A percentile compares a stretch with the other conserved stretches of the same genome.
Conservation (phyloP, 2,888 invertebrate species). For the Dynastes maya region DNA sequence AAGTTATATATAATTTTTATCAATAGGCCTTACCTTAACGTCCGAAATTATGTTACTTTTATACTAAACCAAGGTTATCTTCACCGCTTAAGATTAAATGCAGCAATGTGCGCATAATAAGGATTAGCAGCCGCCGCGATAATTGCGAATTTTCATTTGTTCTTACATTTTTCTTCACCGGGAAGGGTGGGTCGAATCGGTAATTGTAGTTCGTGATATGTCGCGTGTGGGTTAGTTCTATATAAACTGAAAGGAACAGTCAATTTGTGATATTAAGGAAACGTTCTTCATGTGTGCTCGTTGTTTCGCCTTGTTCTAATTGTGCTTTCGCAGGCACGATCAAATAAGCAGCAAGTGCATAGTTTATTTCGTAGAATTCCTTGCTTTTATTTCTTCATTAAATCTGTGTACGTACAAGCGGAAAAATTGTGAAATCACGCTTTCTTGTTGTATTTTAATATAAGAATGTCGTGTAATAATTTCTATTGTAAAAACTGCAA, state of each 20-base stretch:
- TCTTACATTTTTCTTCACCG: conserved; percentile 8
- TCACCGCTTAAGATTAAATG: not conserved
- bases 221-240: conserved; percentile 35
- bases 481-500: too few relatives aligned
- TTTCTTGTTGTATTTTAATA: too few relatives aligned
- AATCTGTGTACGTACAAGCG: too few relatives aligned
- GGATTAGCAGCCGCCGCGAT: not conserved
- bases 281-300: not conserved
- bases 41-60: not conserved
- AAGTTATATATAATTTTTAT: too few relatives aligned
- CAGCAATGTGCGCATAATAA: conserved; percentile 11
- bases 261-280: conserved; percentile 11
- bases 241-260: conserved; percentile 25
- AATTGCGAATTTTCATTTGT: conserved; percentile 30
- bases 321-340: not conserved
- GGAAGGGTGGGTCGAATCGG: conserved; percentile 33
- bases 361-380: too few relatives aligned
- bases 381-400: not conserved
- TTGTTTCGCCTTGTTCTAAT: not conserved
- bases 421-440: too few relatives aligned
- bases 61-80: conserved; percentile 8
- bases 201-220: conserved; percentile 42
- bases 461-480: too few relatives aligned
- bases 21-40: not conserved
- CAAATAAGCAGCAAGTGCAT: not conserved